Evolutionary conservation across 2,888 invertebrate species (phyloP), one percentile per base, ranked within the genome.

Genomic region (Hypena proboscidalis): DNA sequence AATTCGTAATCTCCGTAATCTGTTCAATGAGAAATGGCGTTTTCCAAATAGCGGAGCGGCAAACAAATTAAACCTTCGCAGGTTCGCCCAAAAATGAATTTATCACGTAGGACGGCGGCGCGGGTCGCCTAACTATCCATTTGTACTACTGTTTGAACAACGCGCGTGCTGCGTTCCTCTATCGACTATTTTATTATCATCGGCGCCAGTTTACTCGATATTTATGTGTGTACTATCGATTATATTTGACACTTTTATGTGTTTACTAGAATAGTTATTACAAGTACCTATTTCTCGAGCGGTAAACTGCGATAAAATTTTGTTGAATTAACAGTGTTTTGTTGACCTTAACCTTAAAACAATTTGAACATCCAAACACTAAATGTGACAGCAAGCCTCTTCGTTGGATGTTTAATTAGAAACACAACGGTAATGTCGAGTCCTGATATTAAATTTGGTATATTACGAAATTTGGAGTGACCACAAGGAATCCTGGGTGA

Each of bases 1-100:
- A 89, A 90, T 87, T 88, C 79, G 84, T 89, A 90, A 90, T 89
- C 89, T 88, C 81, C 44, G 81, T 88, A 90, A 90, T 90, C 90
- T 89, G 85, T 85, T 87, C 88, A 85, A 87, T 90, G 89, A 90
- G 87, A 83, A 85, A 90, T 85, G 85, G 87, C 84, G 75, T 83
- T 84, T 85, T 83, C 75, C 75, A 74, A 85, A 84, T 80, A 80
- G 76, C 78, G 62, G 72, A 67, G 53, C 46, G 76, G 70, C 80
- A 85, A 88, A 88, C 88, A 86, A 89, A 90, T 90, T 90, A 87
- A 88, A 85, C 80, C 80, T 76, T 77, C 30, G 34, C 38, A 45
- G 38, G 38, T 34, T 45, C 21, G 70, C 80, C 89, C 90, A 89
- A 90, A 90, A 90, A 90, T 89, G 83, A 89, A 90, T 90, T 90